Base-by-base conservation (phyloP, 2,113 vertebrate species). In the Plecotus auritus region DNA sequence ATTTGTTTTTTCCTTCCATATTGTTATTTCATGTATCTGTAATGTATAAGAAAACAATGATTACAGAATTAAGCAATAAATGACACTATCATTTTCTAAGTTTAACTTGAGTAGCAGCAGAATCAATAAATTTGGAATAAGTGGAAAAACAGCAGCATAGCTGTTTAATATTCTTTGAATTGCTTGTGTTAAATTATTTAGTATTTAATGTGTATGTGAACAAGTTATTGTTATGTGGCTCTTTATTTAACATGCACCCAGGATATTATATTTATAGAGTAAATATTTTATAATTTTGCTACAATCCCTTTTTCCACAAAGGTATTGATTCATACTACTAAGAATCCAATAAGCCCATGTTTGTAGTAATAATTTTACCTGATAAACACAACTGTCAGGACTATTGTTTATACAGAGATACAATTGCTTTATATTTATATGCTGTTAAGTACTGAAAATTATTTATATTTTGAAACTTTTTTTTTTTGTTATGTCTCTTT, bases 211-310 rank as follows among this genome's bases (percentile, higher is more conserved):
- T 93, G 16, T 32, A 72, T 87, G 32, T 28, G 74, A 84, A 82
- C 35, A 82, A 40, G 47, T 42, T 83, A 80, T 40, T 1, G 1
- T 64, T 76, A 18, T 42, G 2, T 2, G 51, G 59, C 64, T 92
- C 47, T 86, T 56, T 3, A 4, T 0, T 87, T 37, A 95, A 84
- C 13, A 51, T 67, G 26, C 12, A 93, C 10, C 8, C 20, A 85
- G 30, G 32, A 80, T 77, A 9, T 84, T 88, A 77, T 72, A 90
- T 93, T 90, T 76, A 54, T 12, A 59, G 5, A 77, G 4, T 80
- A 20, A n/a, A 77, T 95, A 72, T 95, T 97, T 96, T 94, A 20
- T 94, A 93, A 96, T 97, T 88, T 92, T 96, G 49, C 59, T 85
- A 20, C 23, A 74, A 83, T 56, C 20, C 12, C 35, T 59, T 78